Conservation (phyloP, 2,888 invertebrate genomes). For the Apotomis betuletana region DNA sequence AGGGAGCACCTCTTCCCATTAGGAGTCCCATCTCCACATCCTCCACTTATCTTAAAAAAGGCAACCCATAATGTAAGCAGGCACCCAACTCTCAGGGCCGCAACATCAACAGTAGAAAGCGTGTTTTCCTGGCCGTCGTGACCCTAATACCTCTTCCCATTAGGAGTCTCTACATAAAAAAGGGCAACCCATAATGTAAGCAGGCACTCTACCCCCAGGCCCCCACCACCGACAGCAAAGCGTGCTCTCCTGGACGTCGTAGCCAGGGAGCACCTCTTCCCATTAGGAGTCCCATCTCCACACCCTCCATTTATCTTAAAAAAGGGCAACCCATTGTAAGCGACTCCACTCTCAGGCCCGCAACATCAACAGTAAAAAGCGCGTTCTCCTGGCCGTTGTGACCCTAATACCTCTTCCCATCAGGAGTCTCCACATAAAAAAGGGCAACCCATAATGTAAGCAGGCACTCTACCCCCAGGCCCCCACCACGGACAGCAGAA, state of each 20-base stretch:
- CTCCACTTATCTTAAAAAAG: not conserved
- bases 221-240: constrained; percentile 83
- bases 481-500: constrained; percentile 83
- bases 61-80: constrained; percentile 75
- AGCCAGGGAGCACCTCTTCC: constrained; percentile 90
- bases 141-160: constrained; percentile 53
- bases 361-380: too few species aligned
- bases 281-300: too few species aligned
- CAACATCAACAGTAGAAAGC: too few species aligned
- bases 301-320: too few species aligned
- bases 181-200: constrained; percentile 33
- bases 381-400: constrained; percentile 84
- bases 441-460: constrained; percentile 33
- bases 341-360: too few species aligned
- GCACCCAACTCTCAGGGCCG: constrained; percentile 55
- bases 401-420: constrained; percentile 53
- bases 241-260: constrained; percentile 89
- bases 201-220: constrained; percentile 59
- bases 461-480: constrained; percentile 59
- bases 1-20: constrained; percentile 87
- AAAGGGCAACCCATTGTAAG: too few species aligned
- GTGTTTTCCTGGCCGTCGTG: constrained; percentile 84
- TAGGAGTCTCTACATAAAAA: too few species aligned
- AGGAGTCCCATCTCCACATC: too few species aligned
- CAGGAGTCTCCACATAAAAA: too few species aligned